These are phyloP conservation scores for Malaclemys terrapin DNA, from an alignment of 2,113 vertebrate genomes.

Conservation along the genomic window DNA sequence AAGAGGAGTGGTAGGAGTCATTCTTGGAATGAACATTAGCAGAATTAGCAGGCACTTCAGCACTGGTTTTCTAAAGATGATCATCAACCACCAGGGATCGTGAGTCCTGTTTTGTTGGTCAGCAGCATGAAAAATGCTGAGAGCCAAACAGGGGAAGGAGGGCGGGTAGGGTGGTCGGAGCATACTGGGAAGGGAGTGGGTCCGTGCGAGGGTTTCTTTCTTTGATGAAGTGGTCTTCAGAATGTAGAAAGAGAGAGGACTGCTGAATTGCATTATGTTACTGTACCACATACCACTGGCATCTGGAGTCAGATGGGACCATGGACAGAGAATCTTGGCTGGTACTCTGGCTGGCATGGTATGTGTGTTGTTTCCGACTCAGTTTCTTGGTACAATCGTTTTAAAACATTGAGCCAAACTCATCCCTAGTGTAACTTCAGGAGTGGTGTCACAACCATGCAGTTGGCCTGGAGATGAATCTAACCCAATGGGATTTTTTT, in stretches of 20 bases:
- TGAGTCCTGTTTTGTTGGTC: not conserved
- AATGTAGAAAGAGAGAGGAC: not conserved
- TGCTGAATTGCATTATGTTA: not conserved
- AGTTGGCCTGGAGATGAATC: not conserved
- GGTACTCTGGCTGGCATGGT: not conserved
- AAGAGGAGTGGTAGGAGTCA: accelerated
- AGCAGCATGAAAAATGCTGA: not conserved
- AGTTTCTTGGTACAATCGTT: not conserved
- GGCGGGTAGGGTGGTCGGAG: too few species aligned
- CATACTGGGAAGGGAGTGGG: not conserved
- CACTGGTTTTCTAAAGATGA: not conserved
- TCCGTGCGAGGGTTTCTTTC: accelerated
- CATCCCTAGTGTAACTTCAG: accelerated
- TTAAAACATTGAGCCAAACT: not conserved
- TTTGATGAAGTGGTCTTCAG: not conserved
- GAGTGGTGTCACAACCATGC: not conserved
- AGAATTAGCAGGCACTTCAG: accelerated
- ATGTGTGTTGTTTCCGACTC: accelerated
- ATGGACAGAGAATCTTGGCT: not conserved
- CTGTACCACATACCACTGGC: not conserved
- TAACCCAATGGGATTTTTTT: not conserved
- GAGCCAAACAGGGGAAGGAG: not conserved
- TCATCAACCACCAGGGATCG: accelerated
- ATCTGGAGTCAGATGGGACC: not conserved
- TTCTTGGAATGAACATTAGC: not conserved